Base-by-base conservation (phyloP, 1,140 invertebrate species). In the Lysiphlebus fabarum region DNA sequence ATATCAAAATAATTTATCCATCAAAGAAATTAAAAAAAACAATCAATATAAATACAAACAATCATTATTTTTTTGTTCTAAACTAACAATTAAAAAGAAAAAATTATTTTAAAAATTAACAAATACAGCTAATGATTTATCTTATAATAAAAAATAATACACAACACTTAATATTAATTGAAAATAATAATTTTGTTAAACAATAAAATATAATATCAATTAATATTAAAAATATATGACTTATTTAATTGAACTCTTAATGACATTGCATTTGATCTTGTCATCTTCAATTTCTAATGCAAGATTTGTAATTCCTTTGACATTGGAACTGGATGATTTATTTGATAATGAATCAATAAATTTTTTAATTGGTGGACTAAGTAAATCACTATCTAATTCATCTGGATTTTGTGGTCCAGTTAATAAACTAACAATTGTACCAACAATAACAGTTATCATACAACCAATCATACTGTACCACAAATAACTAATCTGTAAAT, bases 381-480 rank as follows among this genome's bases (percentile, higher is more conserved):
- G 63, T 1, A 84, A 69, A 57, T 82, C 78, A 0, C 76, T 72
- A 63, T 86, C 77, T 3, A 87, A 61, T 11, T 81, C 77, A 0
- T 73, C 67, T 0, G 82, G 78, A 66, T 87, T 75, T 59, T 83
- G 76, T 7, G 73, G 65, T 4, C 86, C 86, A 6, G 90, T 90
- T 1, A 86, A 62, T 1, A 86, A 77, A 47, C 90, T 92, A 2
- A 91, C 84, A 0, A 86, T 37, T 36, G 90, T 71, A 1, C 92
- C 92, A 10, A 90, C 74, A 4, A 90, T 60, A 34, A 93, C 75
- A 0, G 91, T 91, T 0, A 86, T 75, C 1, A 85, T 61, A 48
- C 85, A 87, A 2, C 89, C 91, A n/a, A 92, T 85, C 34, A 84
- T 84, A n/a, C 87, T 87, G 70, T 89, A 90, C 88, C 88, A 91